phyloP scores from a whole-genome alignment of 1,140 invertebrate species.

The Thalassaphorura encarpata region DNA sequence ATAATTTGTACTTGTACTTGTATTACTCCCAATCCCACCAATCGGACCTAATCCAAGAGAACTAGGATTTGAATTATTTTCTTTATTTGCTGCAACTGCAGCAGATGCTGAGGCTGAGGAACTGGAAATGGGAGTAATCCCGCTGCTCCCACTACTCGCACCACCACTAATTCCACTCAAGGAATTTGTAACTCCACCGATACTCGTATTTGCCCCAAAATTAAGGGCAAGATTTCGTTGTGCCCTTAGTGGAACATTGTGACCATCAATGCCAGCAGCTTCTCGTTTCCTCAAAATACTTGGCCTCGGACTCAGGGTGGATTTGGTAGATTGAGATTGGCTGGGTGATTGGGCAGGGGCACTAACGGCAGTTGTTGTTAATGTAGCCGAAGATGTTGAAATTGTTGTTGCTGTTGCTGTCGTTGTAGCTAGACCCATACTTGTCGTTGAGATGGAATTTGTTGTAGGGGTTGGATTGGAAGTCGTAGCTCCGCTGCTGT shows the following conservation, averaged over 20 bases:
- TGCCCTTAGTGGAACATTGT: constrained; percentile 45
- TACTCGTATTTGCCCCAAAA: constrained; percentile 35
- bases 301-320: constrained; percentile 54
- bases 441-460: constrained; percentile 1
- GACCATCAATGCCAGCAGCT: constrained; percentile 17
- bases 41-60: not conserved
- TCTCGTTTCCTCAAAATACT: constrained; percentile 57
- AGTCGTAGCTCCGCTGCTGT: constrained; percentile 9
- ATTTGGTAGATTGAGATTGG: constrained; percentile 39
- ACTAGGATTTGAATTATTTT: constrained; percentile 14
- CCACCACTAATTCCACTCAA: constrained; percentile 3
- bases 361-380: constrained; percentile 8
- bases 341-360: constrained; percentile 26
- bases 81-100: constrained; percentile 27
- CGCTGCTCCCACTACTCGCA: not conserved
- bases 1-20: constrained; percentile 4
- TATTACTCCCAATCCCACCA: not conserved
- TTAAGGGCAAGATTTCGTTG: constrained; percentile 37
- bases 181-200: too few species aligned
- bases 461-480: not conserved
- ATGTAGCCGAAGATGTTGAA: constrained; percentile 1
- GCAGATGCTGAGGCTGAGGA: too few species aligned
- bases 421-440: not conserved
- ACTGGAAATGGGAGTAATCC: not conserved
- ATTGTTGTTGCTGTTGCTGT: constrained; percentile 1